These are phyloP conservation scores for Cryptotis parvus DNA, from an alignment of 2,113 vertebrate genomes.

Conservation along the genomic window DNA sequence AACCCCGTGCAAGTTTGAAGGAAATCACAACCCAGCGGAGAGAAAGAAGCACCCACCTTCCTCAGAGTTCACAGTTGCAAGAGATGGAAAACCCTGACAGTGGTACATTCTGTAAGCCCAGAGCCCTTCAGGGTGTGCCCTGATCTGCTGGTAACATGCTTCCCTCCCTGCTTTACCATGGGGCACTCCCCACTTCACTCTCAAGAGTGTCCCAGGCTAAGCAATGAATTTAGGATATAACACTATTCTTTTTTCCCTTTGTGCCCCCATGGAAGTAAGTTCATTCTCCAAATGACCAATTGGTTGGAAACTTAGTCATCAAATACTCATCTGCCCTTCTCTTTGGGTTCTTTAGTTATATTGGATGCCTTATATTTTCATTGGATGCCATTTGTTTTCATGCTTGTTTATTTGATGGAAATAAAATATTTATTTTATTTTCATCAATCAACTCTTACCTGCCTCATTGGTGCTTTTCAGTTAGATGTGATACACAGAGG, in stretches of 20 bases:
- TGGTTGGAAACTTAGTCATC: neutral
- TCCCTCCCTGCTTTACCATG: neutral
- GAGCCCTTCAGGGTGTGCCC: neutral
- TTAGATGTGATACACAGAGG: neutral
- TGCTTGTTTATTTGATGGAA: neutral
- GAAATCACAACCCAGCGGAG: neutral
- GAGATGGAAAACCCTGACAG: neutral
- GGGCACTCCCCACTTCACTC: neutral
- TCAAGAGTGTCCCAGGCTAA: neutral
- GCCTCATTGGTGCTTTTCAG: neutral
- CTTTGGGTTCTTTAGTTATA: neutral
- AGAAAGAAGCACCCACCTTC: neutral
- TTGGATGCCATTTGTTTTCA: neutral
- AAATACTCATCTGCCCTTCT: neutral
- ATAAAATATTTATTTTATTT: slow-evolving; percentile 11
- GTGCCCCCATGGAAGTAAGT: neutral
- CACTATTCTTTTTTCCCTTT: neutral
- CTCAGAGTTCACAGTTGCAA: neutral
- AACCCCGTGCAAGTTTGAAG: too few relatives aligned
- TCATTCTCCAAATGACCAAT: neutral
- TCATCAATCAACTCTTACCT: neutral
- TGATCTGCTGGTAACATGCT: neutral
- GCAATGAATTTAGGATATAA: neutral
- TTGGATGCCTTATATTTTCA: neutral
- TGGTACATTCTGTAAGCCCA: neutral